phyloP scores from a whole-genome alignment of 2,888 invertebrate genomes.

The Dolomedes plantarius region DNA sequence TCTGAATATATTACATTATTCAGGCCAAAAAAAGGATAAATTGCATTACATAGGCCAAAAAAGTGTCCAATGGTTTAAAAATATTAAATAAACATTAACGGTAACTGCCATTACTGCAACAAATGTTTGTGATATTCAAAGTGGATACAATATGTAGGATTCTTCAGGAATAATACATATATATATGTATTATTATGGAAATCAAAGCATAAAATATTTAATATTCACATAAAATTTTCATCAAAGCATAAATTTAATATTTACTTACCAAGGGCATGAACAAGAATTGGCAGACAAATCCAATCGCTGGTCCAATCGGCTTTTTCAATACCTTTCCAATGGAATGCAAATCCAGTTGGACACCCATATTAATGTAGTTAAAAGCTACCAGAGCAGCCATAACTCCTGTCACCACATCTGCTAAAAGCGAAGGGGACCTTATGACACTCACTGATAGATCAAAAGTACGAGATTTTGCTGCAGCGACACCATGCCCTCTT shows the following conservation, averaged over 20 bases:
- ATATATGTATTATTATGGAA: too few relatives aligned
- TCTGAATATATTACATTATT: too few relatives aligned
- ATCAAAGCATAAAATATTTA: too few relatives aligned
- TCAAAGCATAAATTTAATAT: neutral
- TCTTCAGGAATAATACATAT: too few relatives aligned
- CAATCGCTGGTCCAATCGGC: slow-evolving; percentile 79
- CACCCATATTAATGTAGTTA: slow-evolving; percentile 78
- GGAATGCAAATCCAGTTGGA: slow-evolving; percentile 77
- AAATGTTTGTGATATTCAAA: too few relatives aligned
- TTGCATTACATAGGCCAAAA: too few relatives aligned
- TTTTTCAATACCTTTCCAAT: slow-evolving; percentile 77
- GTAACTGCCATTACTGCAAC: too few relatives aligned
- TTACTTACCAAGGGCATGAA: slow-evolving; percentile 79
- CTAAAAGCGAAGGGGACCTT: slow-evolving; percentile 40
- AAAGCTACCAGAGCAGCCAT: slow-evolving; percentile 76
- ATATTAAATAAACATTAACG: too few relatives aligned
- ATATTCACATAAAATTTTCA: too few relatives aligned
- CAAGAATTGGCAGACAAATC: slow-evolving; percentile 79
- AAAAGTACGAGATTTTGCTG: slow-evolving; percentile 13
- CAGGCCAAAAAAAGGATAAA: too few relatives aligned
- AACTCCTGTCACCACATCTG: slow-evolving; percentile 75
- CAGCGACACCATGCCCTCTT: neutral
- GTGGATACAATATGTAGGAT: too few relatives aligned
- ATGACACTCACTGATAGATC: slow-evolving; percentile 64
- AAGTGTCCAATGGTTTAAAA: too few relatives aligned